Evolutionary conservation across 2,797 vertebrate genomes (phyloP).

Genomic region (Melanogrammus aeglefinus): DNA sequence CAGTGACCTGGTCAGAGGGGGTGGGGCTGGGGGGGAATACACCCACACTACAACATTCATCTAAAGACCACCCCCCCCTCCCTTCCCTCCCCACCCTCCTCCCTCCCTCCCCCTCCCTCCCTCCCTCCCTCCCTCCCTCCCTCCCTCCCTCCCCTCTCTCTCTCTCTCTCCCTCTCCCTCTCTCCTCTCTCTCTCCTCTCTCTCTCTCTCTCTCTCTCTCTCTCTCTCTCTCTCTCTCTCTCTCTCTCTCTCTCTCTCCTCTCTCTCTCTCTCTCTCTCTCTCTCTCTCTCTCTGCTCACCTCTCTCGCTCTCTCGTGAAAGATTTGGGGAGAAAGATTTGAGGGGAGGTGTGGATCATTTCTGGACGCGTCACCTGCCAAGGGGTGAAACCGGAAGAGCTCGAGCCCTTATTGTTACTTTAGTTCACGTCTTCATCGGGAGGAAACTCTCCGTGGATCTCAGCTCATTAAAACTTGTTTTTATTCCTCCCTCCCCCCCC

Average conservation of each 20-base stretch:
- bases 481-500: background rate
- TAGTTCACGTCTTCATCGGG: background rate
- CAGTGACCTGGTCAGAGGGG: background rate
- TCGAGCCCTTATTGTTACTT: background rate
- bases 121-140: background rate
- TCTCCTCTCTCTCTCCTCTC: constrained; percentile 3
- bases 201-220: background rate
- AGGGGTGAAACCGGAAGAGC: too few species aligned
- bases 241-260: background rate
- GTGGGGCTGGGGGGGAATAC: background rate
- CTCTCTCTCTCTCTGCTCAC: background rate
- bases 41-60: constrained; percentile 17
- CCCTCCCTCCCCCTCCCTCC: background rate
- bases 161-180: background rate
- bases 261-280: background rate
- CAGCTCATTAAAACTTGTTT: constrained; percentile 5
- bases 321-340: too few species aligned
- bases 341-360: background rate
- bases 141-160: background rate
- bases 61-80: background rate
- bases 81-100: background rate
- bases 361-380: background rate
- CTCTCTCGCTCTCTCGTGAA: background rate
- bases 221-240: constrained; percentile 7
- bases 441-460: background rate